These are phyloP conservation scores for Apodemus agrarius DNA, from an alignment of 2,797 vertebrate genomes.

Conservation along the genomic window DNA sequence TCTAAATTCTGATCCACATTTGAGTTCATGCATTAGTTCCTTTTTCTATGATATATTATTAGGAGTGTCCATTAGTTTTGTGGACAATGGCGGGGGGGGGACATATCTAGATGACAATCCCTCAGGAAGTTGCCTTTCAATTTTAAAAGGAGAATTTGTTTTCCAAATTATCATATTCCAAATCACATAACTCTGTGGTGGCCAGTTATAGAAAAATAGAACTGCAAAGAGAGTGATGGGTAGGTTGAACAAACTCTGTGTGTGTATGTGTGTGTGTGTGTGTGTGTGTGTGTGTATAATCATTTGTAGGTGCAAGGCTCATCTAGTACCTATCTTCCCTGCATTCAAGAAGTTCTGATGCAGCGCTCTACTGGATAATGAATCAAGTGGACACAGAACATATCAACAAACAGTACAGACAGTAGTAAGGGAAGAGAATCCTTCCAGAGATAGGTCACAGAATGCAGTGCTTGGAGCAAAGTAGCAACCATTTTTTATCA, in stretches of 20 bases:
- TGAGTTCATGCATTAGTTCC: background rate
- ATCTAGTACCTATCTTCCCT: background rate
- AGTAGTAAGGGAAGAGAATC: background rate
- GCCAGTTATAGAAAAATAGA: conserved; percentile 5
- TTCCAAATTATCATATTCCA: conserved; percentile 14
- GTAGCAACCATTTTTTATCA: background rate
- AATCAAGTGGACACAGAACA: background rate
- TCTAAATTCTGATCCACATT: background rate
- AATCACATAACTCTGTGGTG: background rate
- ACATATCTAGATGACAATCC: background rate
- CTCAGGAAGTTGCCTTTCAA: conserved; percentile 34
- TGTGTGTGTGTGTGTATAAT: background rate
- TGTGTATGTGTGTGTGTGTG: background rate
- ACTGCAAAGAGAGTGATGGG: background rate
- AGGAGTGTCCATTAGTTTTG: background rate
- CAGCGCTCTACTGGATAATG: background rate
- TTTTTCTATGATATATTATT: background rate
- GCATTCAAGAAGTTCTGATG: background rate
- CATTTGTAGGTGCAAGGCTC: background rate
- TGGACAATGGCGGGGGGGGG: background rate
- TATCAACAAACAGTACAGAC: background rate
- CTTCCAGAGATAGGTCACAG: background rate
- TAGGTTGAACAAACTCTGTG: background rate
- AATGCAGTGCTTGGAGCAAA: background rate
- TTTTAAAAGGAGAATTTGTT: background rate